Base-by-base conservation (phyloP, 2,888 invertebrate species). In the Drosophila rubida region DNA sequence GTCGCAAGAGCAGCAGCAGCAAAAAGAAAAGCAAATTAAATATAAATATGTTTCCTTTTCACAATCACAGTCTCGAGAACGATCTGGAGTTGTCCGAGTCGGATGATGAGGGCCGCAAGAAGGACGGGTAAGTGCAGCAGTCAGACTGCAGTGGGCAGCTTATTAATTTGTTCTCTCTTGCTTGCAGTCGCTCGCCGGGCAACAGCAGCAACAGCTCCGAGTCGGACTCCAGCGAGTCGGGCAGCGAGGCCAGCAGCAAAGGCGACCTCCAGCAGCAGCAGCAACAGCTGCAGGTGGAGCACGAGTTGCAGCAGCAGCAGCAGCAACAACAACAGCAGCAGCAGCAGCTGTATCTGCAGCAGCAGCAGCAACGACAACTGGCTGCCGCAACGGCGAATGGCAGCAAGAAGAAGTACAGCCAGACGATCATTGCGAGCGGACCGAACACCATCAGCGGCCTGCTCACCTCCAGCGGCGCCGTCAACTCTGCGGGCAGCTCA, bases 41-140 rank as follows among this genome's bases (percentile, higher is more conserved):
- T 19, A 19, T 19, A 2, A 19, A 2, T 19, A 19, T 19, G 3
- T 11, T 0, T 23, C 22, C 22, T 6, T 25, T 1, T 5, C 1
- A 2, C 25, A 4, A 25, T 8, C 39, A 7, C 35, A 89, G 90
- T 83, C 91, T 95, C 75, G 92, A 93, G 80, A 94, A 94, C 90
- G 96, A 96, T 92, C 93, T 96, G 79, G 94, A 94, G 66, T 91
- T 96, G 63, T 96, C 96, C 14, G 96, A 96, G 90, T 96, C 96
- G 87, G 96, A 96, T 81, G 96, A 96, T 88, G 96, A 96, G n/a
- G 32, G 32, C 59, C 91, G 91, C 25, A 91, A 91, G 59, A 92
- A 92, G 81, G 90, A 92, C 75, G 90, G 91, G 79, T 90, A 59
- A 84, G 80, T 42, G 4, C 16, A 62, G n/a, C 58, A 45, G 3